Evolutionary conservation across 1,140 invertebrate species (phyloP).

Genomic region (Drosophila melanogaster): Release_6_plus_ISO1_MT NT_037436.4:6158501-6159000

Average conservation of each 20-base stretch:
- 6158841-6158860: not conserved
- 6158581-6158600: not conserved
- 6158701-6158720: constrained; percentile 71
- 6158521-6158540: not conserved
- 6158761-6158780: constrained; percentile 68
- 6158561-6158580: constrained; percentile 30
- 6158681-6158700: constrained; percentile 66
- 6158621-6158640: constrained; percentile 41
- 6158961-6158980: too few relatives aligned
- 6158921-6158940: not conserved
- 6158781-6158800: constrained; percentile 47
- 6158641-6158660: constrained; percentile 51
- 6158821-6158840: not conserved
- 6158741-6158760: constrained; percentile 59
- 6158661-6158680: constrained; percentile 59
- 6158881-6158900: not conserved
- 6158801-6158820: constrained; percentile 18
- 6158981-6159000: too few relatives aligned
- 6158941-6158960: too few relatives aligned
- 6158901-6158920: not conserved
- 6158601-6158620: constrained; percentile 1
- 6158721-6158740: constrained; percentile 55
- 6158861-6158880: not conserved
- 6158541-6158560: constrained; percentile 33
- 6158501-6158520: not conserved